Evolutionary conservation across 1,140 invertebrate genomes (phyloP).

Genomic region (Parapsyche elsis): DNA sequence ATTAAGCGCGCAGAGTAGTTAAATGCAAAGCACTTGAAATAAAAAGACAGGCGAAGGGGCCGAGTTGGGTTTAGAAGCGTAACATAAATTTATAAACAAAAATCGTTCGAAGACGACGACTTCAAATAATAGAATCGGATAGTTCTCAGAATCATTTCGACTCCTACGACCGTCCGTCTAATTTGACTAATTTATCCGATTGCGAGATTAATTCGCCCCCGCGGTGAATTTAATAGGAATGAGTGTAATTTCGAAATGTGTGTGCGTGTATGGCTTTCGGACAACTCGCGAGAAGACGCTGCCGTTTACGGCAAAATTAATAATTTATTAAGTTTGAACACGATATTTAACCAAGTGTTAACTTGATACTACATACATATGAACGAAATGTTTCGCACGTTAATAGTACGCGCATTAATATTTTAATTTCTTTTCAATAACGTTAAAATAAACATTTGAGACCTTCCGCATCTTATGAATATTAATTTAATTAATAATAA

Average conservation of each 20-base stretch:
- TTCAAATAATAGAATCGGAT: too few relatives aligned
- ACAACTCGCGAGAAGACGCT: too few relatives aligned
- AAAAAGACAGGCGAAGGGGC: neutral
- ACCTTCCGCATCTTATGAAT: too few relatives aligned
- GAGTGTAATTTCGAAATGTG: too few relatives aligned
- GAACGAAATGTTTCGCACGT: neutral
- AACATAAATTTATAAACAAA: neutral
- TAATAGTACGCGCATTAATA: neutral
- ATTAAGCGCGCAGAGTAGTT: neutral
- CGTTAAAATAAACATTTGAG: too few relatives aligned
- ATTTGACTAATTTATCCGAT: neutral
- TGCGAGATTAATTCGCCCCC: neutral
- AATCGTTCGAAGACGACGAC: neutral
- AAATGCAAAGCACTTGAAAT: neutral
- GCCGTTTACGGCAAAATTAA: neutral
- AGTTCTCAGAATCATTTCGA: neutral
- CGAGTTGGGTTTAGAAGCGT: too few relatives aligned
- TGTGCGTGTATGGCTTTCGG: too few relatives aligned
- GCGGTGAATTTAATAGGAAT: too few relatives aligned
- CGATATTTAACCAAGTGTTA: constrained; percentile 10
- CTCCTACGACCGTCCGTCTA: neutral
- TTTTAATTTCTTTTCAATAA: too few relatives aligned
- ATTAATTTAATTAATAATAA: too few relatives aligned
- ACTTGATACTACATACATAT: neutral
- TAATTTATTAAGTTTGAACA: constrained; percentile 10